These are phyloP conservation scores for Dryobates pubescens DNA, from an alignment of 2,797 vertebrate genomes.

Conservation along the genomic window DNA sequence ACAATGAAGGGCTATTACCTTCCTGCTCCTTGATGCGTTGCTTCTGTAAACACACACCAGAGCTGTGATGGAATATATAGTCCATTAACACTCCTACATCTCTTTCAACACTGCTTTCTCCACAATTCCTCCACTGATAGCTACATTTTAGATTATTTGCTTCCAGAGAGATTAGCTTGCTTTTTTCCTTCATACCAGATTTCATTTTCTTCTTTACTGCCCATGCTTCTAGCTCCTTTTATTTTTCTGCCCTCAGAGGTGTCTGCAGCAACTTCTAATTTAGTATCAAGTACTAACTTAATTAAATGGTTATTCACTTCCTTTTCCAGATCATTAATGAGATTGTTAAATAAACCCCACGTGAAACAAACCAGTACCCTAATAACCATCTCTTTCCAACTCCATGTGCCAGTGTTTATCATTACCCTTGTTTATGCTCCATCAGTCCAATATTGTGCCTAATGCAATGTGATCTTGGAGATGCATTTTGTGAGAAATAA, in stretches of 20 bases:
- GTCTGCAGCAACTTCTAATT: constrained; percentile 77
- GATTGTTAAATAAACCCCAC: constrained; percentile 65
- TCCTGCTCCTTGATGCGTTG: constrained; percentile 52
- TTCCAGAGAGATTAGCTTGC: constrained; percentile 25
- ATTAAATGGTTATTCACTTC: constrained; percentile 77
- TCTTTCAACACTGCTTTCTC: constrained; percentile 45
- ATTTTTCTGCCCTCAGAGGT: constrained; percentile 64
- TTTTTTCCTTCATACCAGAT: constrained; percentile 48
- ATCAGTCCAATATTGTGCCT: constrained; percentile 68
- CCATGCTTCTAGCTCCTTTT: constrained; percentile 73
- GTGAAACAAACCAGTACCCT: constrained; percentile 35
- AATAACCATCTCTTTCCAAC: constrained; percentile 54
- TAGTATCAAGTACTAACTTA: constrained; percentile 78
- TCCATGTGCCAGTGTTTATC: constrained; percentile 68
- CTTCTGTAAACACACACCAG: constrained; percentile 59
- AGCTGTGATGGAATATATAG: constrained; percentile 43
- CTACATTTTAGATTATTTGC: constrained; percentile 34
- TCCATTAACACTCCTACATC: constrained; percentile 57
- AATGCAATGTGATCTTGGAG: constrained; percentile 75
- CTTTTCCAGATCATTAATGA: constrained; percentile 78
- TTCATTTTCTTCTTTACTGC: constrained; percentile 69
- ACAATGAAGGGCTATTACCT: constrained; percentile 58
- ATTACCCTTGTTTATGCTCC: constrained; percentile 72
- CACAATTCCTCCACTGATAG: constrained; percentile 23
- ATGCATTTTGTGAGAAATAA: constrained; percentile 66